These are phyloP conservation scores for Helobdella robusta DNA, from an alignment of 2,888 invertebrate genomes.

Conservation along the genomic window DNA sequence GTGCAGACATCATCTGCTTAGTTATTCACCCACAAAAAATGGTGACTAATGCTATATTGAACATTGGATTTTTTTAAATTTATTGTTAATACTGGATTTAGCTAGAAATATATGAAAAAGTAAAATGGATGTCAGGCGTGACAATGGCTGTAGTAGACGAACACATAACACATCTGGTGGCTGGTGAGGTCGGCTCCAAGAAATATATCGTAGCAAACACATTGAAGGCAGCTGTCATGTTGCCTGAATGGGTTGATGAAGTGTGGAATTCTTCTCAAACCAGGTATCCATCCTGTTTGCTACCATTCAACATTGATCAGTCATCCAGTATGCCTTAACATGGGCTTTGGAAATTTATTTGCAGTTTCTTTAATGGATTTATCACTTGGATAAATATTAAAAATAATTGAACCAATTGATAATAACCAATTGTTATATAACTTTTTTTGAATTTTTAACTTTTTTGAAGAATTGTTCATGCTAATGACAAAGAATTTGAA, in stretches of 20 bases:
- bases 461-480: constrained; percentile 29
- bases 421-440: too few relatives aligned
- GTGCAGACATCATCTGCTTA: too few relatives aligned
- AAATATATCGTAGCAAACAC: constrained; percentile 56
- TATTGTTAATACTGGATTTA: constrained; percentile 4
- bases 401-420: too few relatives aligned
- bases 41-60: too few relatives aligned
- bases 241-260: constrained; percentile 66
- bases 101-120: constrained; percentile 35
- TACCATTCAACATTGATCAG: too few relatives aligned
- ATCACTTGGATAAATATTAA: background rate
- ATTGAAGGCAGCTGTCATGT: constrained; percentile 64
- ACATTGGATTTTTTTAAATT: too few relatives aligned
- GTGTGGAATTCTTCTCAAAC: constrained; percentile 67
- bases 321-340: too few relatives aligned
- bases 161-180: constrained; percentile 69
- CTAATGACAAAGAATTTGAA: constrained; percentile 53
- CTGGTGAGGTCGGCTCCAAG: constrained; percentile 53
- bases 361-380: too few relatives aligned
- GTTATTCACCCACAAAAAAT: too few relatives aligned
- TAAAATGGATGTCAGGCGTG: constrained; percentile 49
- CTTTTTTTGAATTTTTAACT: background rate
- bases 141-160: constrained; percentile 45
- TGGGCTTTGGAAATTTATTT: too few relatives aligned
- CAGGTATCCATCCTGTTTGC: constrained; percentile 51